Conservation (phyloP, 2,113 vertebrate species). For the Buteo buteo region DNA sequence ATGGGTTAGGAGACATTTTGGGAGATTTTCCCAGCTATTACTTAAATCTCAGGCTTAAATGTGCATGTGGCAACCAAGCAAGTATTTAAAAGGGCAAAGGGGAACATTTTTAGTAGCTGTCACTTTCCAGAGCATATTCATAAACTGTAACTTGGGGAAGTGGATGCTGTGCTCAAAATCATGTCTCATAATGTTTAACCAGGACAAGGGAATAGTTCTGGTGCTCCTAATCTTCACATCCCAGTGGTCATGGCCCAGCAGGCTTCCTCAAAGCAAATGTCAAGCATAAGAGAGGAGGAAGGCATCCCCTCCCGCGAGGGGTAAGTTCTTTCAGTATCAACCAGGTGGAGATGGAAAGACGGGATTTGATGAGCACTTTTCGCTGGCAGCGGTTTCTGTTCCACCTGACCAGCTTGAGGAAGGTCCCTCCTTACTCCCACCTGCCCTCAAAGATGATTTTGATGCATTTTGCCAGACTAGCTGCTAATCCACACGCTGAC, state of each 20-base stretch:
- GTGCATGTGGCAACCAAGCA: constrained; percentile 12
- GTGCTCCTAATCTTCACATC: background rate
- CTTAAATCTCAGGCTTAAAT: constrained; percentile 10
- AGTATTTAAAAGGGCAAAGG: constrained; percentile 43
- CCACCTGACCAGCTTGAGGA: background rate
- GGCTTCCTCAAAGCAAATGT: background rate
- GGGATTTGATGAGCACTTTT: background rate
- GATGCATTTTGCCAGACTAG: background rate
- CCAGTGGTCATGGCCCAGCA: rapidly evolving
- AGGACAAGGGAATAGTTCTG: background rate
- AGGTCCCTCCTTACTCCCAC: background rate
- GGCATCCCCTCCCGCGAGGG: background rate
- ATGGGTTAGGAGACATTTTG: background rate
- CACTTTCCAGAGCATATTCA: background rate
- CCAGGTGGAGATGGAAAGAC: background rate
- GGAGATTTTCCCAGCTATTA: constrained; percentile 44
- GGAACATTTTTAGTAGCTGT: background rate
- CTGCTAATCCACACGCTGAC: background rate
- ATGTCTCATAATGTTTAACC: background rate
- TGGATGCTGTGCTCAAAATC: background rate
- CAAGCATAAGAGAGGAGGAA: background rate
- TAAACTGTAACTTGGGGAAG: background rate
- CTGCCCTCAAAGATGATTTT: background rate
- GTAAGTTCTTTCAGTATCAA: background rate
- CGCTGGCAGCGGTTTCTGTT: background rate